Evolutionary conservation across 2,888 invertebrate species (phyloP).

Genomic region (Colletes collaris): DNA sequence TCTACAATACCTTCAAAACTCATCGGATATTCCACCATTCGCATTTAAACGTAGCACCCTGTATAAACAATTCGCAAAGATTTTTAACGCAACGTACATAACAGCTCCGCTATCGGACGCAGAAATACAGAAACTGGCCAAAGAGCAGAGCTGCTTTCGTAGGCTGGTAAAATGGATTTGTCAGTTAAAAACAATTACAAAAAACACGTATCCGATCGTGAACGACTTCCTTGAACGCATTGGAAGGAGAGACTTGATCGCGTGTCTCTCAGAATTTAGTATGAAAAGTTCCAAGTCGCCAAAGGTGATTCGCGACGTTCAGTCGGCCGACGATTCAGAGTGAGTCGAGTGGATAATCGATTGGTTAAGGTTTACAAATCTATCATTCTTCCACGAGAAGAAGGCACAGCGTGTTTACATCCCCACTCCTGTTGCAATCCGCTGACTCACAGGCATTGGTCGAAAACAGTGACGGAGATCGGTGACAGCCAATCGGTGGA

Average conservation of each 20-base stretch:
- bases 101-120: constrained; percentile 27
- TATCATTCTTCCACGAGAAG: no score
- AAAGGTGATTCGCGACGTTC: constrained; percentile 41
- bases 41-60: no score
- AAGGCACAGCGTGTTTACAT: no score
- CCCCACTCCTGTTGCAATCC: no score
- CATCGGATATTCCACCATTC: no score
- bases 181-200: constrained; percentile 82
- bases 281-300: constrained; percentile 19
- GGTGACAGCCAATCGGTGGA: no score
- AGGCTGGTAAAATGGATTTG: constrained; percentile 85
- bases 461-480: no score
- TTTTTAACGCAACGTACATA: not conserved
- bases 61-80: not conserved
- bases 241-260: constrained; percentile 83
- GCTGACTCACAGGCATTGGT: no score
- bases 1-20: no score
- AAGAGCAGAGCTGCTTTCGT: constrained; percentile 82
- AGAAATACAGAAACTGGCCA: constrained; percentile 27
- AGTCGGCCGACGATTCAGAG: constrained; percentile 27
- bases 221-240: constrained; percentile 84
- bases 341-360: constrained; percentile 1
- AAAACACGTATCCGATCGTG: constrained; percentile 84
- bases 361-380: no score
- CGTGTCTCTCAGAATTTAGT: constrained; percentile 24